Base-by-base conservation (phyloP, 2,797 vertebrate species). In the Sebastes wilsoni region DNA sequence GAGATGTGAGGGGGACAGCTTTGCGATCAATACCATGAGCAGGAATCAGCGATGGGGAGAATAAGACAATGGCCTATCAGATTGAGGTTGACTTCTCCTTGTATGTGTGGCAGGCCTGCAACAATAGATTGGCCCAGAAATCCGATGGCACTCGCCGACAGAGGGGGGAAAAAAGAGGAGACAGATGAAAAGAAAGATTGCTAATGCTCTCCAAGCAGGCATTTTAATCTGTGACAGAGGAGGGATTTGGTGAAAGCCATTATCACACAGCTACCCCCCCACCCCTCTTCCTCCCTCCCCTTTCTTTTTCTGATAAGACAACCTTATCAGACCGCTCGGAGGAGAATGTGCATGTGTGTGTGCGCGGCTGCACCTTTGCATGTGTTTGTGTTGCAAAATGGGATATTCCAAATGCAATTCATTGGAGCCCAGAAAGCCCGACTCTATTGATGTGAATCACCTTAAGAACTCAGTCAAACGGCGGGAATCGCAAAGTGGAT, bases 151-250 rank as follows among this genome's bases (percentile, higher is more conserved):
- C 95, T 91, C 71, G 58, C 83, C 60, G 70, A 86, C 86, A 76
- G 76, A 81, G 66, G 34, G 70, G 54, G 14, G 8, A 18, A 20
- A 16, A 82, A 91, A 86, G 90, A 91, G 92, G 93, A 96, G 95
- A 95, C 94, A 95, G 96, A 96, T 96, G 94, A 95, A 95, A 96
- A 96, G 94, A 94, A 95, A 94, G 96, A 95, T 96, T 96, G 95
- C 96, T 96, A 97, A 97, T 96, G 94, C 95, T 96, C 94, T 93
- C 91, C 94, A 95, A 95, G 96, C 91, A 83, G 79, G 94, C 94
- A 92, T 96, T 97, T 96, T 97, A 97, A 97, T 97, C 97, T 97
- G 96, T 97, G 96, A 96, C 96, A 97, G 96, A 95, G 95, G 65
- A 93, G 95, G 96, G 96, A 97, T 97, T 97, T 97, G 95, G 95